phyloP scores from a whole-genome alignment of 64 coral and sea anemone genomes.

The Stylophora pistillata region DNA sequence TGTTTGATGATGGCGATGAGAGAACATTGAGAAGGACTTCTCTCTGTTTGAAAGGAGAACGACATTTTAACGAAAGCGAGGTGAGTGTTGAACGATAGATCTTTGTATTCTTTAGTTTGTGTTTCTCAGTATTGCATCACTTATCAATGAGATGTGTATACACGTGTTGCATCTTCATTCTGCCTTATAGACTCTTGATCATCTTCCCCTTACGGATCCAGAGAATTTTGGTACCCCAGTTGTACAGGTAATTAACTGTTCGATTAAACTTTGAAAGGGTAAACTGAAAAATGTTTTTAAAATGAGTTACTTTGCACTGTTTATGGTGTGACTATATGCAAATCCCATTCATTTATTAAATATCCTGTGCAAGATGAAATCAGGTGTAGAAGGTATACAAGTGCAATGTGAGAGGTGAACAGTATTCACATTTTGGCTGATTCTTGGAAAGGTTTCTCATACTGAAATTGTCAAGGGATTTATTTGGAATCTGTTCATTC shows the following conservation, averaged over 20 bases:
- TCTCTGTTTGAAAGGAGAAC: conserved; percentile 91
- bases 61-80: conserved; percentile 98
- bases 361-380: no score
- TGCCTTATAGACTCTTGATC: conserved; percentile 87
- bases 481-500: no score
- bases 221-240: conserved; percentile 99
- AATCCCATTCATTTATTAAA: no score
- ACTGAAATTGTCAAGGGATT: no score
- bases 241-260: conserved; percentile 71
- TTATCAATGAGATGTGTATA: not conserved
- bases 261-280: not conserved
- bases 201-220: conserved; percentile 94
- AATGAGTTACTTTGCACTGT: no score
- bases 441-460: no score
- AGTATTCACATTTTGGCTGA: no score
- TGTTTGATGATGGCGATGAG: conserved; percentile 99
- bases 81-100: conserved; percentile 36
- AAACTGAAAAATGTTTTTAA: not conserved
- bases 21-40: conserved; percentile 93
- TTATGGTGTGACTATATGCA: no score
- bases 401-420: no score
- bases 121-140: conserved; percentile 1
- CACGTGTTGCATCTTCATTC: conserved; percentile 8
- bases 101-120: not conserved
- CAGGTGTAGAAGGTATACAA: no score